Conservation (phyloP, 2,888 invertebrate genomes). For the Sesia bembeciformis region DNA sequence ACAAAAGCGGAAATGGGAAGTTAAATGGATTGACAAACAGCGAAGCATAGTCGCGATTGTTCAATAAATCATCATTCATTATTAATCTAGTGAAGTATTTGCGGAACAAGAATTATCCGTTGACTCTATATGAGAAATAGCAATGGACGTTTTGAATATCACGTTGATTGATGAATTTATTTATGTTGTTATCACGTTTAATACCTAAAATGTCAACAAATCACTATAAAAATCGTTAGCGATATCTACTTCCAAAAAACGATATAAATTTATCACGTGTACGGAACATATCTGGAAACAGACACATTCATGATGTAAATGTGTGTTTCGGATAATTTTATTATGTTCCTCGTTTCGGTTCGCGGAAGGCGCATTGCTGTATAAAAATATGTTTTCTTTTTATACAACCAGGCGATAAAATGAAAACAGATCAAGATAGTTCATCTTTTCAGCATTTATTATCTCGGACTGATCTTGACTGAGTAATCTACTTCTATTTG, state of each 20-base stretch:
- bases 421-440: constrained; percentile 50
- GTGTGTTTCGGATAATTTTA: too few species aligned
- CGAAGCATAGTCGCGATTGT: constrained; percentile 14
- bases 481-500: constrained; percentile 42
- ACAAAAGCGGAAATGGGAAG: constrained; percentile 22
- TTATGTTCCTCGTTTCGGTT: too few species aligned
- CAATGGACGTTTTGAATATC: neutral
- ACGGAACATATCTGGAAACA: too few species aligned
- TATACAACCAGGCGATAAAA: constrained; percentile 15
- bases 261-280: too few species aligned
- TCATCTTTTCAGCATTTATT: too few species aligned
- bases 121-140: constrained; percentile 8
- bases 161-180: too few species aligned
- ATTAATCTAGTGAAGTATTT: constrained; percentile 14
- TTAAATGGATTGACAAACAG: constrained; percentile 28
- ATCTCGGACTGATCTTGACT: constrained; percentile 18
- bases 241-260: too few species aligned
- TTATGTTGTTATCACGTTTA: too few species aligned
- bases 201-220: too few species aligned
- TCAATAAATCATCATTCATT: constrained; percentile 16
- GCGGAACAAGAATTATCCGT: constrained; percentile 7
- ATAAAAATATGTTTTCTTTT: neutral
- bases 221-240: too few species aligned
- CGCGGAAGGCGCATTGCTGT: neutral
- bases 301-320: too few species aligned